phyloP scores from a whole-genome alignment of 2,113 vertebrate genomes.

The Campylorhamphus procurvoides region DNA sequence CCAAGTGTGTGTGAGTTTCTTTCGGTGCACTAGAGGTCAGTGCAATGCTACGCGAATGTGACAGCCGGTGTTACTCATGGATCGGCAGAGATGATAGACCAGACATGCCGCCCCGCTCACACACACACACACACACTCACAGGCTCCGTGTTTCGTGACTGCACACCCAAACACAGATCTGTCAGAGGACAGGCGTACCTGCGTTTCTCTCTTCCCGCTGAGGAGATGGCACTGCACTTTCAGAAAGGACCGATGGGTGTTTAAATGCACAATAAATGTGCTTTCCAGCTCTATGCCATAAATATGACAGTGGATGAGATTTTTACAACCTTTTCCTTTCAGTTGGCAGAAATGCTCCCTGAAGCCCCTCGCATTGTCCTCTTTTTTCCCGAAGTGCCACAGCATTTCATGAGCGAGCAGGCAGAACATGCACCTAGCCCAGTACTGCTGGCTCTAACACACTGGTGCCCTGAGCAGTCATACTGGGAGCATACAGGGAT shows the following conservation, averaged over 20 bases:
- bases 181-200: not conserved
- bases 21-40: slow-evolving; percentile 52
- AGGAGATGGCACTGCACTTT: not conserved
- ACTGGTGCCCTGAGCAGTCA: not conserved
- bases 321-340: not conserved
- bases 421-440: not conserved
- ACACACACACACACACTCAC: not conserved
- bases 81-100: not conserved
- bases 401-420: not conserved
- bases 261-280: not conserved
- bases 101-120: not conserved
- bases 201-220: not conserved
- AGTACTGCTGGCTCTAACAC: not conserved
- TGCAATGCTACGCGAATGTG: not conserved
- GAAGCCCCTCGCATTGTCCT: not conserved
- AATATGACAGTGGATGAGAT: not conserved
- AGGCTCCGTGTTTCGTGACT: not conserved
- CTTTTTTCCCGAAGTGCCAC: not conserved
- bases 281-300: not conserved
- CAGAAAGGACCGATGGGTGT: not conserved
- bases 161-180: not conserved
- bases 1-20: not conserved
- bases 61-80: not conserved
- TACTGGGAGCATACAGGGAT: not conserved
- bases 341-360: not conserved